Conservation (phyloP, 2,888 invertebrate species). For the Lasioglossum marginatum region DNA sequence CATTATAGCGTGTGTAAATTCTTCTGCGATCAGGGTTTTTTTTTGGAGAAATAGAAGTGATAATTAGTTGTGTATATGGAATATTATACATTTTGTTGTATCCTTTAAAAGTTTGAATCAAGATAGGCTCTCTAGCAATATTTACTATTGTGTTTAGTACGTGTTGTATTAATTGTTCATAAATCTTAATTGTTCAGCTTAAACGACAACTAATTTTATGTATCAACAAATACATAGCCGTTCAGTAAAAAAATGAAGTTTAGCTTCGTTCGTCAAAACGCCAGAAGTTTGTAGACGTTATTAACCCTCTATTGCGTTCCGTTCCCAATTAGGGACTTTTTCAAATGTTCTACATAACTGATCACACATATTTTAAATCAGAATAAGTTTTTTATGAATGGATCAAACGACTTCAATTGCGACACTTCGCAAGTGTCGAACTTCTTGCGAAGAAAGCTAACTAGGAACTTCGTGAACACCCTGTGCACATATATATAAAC, state of each 20-base stretch:
- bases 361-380: too few relatives aligned
- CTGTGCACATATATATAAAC: conserved; percentile 15
- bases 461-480: neutral
- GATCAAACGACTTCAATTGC: too few relatives aligned
- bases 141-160: neutral
- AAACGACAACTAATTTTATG: too few relatives aligned
- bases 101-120: neutral
- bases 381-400: too few relatives aligned
- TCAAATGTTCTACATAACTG: too few relatives aligned
- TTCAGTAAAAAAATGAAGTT: too few relatives aligned
- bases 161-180: neutral
- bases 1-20: neutral
- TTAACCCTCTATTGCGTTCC: too few relatives aligned
- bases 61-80: neutral
- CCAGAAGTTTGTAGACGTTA: neutral
- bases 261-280: too few relatives aligned
- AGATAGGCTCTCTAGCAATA: neutral
- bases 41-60: neutral
- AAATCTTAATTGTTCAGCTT: too few relatives aligned
- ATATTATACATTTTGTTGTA: neutral
- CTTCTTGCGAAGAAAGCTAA: neutral
- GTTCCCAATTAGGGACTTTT: too few relatives aligned
- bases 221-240: too few relatives aligned
- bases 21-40: neutral
- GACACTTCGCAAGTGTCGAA: too few relatives aligned